These are phyloP conservation scores for Mycteria americana DNA, from an alignment of 2,797 vertebrate species.

Conservation along the genomic window DNA sequence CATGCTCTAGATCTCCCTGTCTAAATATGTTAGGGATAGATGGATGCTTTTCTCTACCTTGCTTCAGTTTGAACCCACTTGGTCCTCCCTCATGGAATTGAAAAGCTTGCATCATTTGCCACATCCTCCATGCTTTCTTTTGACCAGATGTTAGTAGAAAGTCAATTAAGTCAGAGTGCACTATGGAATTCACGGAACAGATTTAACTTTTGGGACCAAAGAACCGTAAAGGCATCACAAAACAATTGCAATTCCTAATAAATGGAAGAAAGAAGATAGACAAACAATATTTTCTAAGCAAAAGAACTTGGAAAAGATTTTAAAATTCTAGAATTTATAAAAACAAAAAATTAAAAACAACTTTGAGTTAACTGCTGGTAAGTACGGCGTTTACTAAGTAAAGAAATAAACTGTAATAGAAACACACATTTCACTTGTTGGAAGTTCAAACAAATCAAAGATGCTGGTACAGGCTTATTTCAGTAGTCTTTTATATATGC, in stretches of 20 bases:
- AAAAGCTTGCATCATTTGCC: background rate
- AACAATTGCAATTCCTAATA: background rate
- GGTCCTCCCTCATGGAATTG: background rate
- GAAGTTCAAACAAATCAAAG: background rate
- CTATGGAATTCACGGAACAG: background rate
- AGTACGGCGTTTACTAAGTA: background rate
- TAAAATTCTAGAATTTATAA: background rate
- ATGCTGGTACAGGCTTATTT: background rate
- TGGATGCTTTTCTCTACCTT: conserved; percentile 23
- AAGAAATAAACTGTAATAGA: background rate
- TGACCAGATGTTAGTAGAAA: background rate
- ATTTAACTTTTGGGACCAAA: background rate
- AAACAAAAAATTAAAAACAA: background rate
- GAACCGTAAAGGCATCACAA: background rate
- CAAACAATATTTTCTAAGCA: background rate
- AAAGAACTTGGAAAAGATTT: background rate
- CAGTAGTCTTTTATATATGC: background rate
- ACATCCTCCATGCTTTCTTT: background rate
- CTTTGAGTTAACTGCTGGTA: background rate
- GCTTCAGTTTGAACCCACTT: background rate
- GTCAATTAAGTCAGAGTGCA: background rate
- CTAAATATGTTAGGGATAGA: conserved; percentile 45
- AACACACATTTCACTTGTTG: background rate
- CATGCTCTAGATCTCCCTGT: conserved; percentile 57
- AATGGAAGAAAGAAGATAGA: background rate